Base-by-base conservation (phyloP, 2,888 invertebrate genomes). In the Tubulanus polymorphus region DNA sequence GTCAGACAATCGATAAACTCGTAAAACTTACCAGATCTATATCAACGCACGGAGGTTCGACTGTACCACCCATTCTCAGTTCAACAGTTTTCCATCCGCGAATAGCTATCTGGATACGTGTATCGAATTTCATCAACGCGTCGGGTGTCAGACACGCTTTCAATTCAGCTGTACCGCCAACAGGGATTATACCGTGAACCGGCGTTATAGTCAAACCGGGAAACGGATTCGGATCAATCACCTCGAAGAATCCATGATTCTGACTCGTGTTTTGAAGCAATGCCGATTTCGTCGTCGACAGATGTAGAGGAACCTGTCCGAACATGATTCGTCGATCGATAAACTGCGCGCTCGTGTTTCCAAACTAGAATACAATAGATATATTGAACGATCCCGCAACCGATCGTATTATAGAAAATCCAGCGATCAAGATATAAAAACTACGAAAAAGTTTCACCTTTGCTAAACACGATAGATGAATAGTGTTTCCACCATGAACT, bases 231-330 rank as follows among this genome's bases (percentile, higher is more conserved):
- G 76, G 69, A 54, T 79, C 77, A 56, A 73, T 56, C 15, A 79
- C 72, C 72, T 78, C 74, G 60, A 76, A 79, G 63, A 72, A 79
- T 29, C 75, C 77, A 62, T 77, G 78, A 60, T 75, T 73, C 30
- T 62, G 65, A 37, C 78, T 72, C 10, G 68, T 67, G 64, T 79
- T 79, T 18, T 72, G 68, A 52, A 79, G 65, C 18, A 72, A 63
- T 5, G 74, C 77, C 37, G 63, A 70, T 32, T 69, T 66, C 12
- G 68, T 69, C 3, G 78, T 73, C 23, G 74, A 71, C 54, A 79
- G 64, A 60, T 79, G 73, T 37, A 79, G 68, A 6, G 79, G 77
- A 2, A 76, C 73, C 55, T 71, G 65, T 3, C 78, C 76, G 66
- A 79, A 78, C 58, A 69, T 68, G 25, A 79, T 64, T 23, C 79